A percentile compares a stretch with the other conserved stretches of the same genome.
Conservation (phyloP, 2,888 invertebrate species). For the Branchellion lobata region DNA sequence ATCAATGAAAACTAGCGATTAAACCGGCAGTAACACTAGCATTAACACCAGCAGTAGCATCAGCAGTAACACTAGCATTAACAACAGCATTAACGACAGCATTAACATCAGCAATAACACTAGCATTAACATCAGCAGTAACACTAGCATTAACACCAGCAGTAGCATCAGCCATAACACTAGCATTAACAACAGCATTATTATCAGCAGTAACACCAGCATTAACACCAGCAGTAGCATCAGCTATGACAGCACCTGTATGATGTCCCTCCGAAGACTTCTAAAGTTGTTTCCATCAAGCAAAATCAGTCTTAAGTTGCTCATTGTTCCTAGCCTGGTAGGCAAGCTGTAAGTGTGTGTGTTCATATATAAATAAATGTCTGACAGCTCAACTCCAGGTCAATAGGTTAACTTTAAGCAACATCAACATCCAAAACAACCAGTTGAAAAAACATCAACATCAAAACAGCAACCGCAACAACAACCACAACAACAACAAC, state of each 20-base stretch:
- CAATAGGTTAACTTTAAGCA: no score
- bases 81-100: no score
- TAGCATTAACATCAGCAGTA: no score
- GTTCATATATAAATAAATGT: constrained; percentile 16
- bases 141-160: no score
- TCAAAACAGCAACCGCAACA: not conserved
- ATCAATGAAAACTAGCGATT: no score
- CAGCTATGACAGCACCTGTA: constrained; percentile 68
- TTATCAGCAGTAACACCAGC: no score
- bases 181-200: constrained; percentile 2
- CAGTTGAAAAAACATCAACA: not conserved
- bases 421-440: no score
- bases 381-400: not conserved
- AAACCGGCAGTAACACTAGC: no score
- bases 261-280: constrained; percentile 77
- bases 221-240: not conserved
- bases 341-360: constrained; percentile 67
- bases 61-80: constrained; percentile 25
- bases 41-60: not conserved
- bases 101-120: no score
- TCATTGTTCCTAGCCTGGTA: constrained; percentile 70
- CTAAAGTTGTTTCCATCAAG: constrained; percentile 84
- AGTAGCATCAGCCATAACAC: no score
- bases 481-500: not conserved
- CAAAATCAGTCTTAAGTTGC: constrained; percentile 77